Evolutionary conservation across 2,888 invertebrate genomes (phyloP), one percentile per base, ranked within the genome.

Genomic region (Branchellion lobata): DNA sequence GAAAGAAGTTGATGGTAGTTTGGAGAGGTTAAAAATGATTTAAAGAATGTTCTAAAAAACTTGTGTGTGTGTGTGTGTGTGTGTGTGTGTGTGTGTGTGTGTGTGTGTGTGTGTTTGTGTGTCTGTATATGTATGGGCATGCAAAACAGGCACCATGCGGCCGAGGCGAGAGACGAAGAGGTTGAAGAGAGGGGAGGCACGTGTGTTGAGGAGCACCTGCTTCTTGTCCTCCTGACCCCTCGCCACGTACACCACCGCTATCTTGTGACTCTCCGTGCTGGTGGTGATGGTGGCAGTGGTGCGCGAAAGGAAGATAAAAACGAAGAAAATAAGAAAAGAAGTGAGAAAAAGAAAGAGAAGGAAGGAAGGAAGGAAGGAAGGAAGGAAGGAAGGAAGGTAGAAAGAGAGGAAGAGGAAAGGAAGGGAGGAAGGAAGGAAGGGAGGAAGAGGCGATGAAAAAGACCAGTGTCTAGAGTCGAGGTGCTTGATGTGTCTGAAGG

Each of bases 181-280:
- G 88, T 99, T 97, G 87, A 96, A 99, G 51, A 93, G 93, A 81
- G 92, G 92, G 87, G 96, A 97, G 47, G 96, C 98, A 82, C 92
- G 92, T 53, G 92, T 91, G 87, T 99, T 99, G 14, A 93, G 92
- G 24, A 94, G 88, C 84, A 99, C 96, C 61, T 96, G 94, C 86
- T 93, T 93, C 85, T 98, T 95, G 84, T 96, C 95, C 88, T 98
- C 97, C 87, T 99, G 99, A 0, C 97, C 97, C 72, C 93, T 92
- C 18, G 93, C 95, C 27, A 99, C 97, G 88, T 96, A 99, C 85
- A 99, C 95, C 73, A 99, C 95, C 24, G 98, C 99, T 81, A 96
- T 87, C 92, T 91, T 88, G 84, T 88, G 87, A 2, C 87, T 87
- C 82, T 88, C 88, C 53, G 88, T 82, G 72, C 83, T 83, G 69